Base-by-base conservation (phyloP, 2,888 invertebrate genomes). In the Drosophila macrospina region DNA sequence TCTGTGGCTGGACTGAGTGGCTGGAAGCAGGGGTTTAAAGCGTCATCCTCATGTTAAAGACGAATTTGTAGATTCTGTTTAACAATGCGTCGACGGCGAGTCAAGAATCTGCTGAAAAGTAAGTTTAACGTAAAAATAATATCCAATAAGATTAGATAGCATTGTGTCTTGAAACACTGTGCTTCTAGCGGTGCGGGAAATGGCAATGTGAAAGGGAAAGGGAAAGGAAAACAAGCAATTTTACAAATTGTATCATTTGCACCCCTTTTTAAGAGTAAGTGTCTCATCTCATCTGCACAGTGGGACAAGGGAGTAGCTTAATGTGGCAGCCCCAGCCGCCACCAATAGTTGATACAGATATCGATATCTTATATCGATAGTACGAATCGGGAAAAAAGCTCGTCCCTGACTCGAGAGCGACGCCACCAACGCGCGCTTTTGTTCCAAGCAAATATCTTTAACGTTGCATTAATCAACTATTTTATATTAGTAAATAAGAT, bases 111-210 rank as follows among this genome's bases (percentile, higher is more conserved):
- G 89, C 77, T 81, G 88, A 89, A 81, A 88, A 85, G 81, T 78
- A 81, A 80, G 86, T 86, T 90, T 87, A 89, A 87, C 77, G 78
- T 51, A 73, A 75, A 85, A 89, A 89, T 90, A 90, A 89, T 88
- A 75, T 72, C 77, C 79, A 86, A 88, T 78, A 72, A 89, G 89
- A 90, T 89, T 89, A 90, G 89, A 89, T 89, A 89, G 74, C 74
- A 86, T 77, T 78, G 80, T 88, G 78, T 71, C 79, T 86, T 76
- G 57, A 47, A 45, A 76, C 69, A 68, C 36, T 60, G 78, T 48
- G 45, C 6, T 13, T 13, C 24, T 62, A 45, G 11, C 44, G 32
- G 51, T 42, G 28, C 39, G 44, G 65, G 41, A 20, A 34, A 13
- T 24, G 26, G 37, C 15, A 26, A 16, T 10, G 39, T 20, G 50